Conservation (phyloP, 2,888 invertebrate genomes). For the Drosophila recens region DNA sequence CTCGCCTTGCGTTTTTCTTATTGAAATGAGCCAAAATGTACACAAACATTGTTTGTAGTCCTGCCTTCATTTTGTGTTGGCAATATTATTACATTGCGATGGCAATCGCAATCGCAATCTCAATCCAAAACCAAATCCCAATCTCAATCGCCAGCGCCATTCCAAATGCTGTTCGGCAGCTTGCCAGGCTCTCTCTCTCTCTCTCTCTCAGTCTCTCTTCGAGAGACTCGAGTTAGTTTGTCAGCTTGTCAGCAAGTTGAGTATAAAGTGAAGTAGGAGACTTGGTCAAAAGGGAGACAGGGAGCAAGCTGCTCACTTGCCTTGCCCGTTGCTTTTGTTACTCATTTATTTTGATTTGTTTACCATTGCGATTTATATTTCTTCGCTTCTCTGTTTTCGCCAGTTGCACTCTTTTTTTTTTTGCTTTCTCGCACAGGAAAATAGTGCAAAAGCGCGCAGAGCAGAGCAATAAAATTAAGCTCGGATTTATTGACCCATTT, state of each 20-base stretch:
- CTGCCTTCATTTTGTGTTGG: constrained; percentile 21
- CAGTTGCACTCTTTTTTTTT: not conserved
- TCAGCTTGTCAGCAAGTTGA: constrained; percentile 78
- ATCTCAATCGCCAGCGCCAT: constrained; percentile 39
- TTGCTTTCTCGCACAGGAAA: constrained; percentile 17
- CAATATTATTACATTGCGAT: constrained; percentile 58
- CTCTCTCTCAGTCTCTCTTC: no score
- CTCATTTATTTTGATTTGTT: constrained; percentile 82
- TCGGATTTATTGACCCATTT: constrained; percentile 80
- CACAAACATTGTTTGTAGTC: constrained; percentile 54
- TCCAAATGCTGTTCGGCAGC: constrained; percentile 66
- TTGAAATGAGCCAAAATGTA: constrained; percentile 78
- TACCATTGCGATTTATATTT: constrained; percentile 81
- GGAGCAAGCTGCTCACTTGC: constrained; percentile 33
- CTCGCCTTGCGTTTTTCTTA: constrained; percentile 70
- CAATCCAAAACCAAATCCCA: constrained; percentile 39
- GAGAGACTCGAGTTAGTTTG: constrained; percentile 67
- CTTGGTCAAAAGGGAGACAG: not conserved
- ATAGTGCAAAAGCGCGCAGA: constrained; percentile 52
- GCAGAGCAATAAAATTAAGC: constrained; percentile 80
- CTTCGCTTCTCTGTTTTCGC: constrained; percentile 53
- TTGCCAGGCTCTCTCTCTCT: constrained; percentile 55
- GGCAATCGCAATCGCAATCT: constrained; percentile 31
- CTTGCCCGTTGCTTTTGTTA: constrained; percentile 67
- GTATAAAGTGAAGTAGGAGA: constrained; percentile 18